phyloP scores from a whole-genome alignment of 2,113 vertebrate species.

The Odocoileus hemionus region DNA sequence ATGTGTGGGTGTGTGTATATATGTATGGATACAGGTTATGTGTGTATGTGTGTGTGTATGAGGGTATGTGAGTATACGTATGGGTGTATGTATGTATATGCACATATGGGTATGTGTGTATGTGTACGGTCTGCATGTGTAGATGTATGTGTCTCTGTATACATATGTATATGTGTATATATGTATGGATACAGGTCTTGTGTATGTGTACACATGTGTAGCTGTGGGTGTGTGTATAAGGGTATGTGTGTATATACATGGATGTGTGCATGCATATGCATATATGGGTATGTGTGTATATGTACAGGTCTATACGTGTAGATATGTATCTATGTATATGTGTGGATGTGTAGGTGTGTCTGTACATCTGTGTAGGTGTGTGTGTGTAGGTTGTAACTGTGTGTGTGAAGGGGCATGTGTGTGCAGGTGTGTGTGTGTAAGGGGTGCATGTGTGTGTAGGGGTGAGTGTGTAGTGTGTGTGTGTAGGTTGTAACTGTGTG shows the following conservation, averaged over 20 bases:
- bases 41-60: too few relatives aligned
- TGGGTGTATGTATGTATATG: too few relatives aligned
- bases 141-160: not conserved
- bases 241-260: not conserved
- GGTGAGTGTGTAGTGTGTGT: too few relatives aligned
- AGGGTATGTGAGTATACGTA: too few relatives aligned
- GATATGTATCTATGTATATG: not conserved
- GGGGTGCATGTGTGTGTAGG: too few relatives aligned
- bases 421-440: not conserved
- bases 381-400: not conserved
- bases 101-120: not conserved
- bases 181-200: not conserved
- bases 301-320: fast-evolving
- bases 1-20: too few relatives aligned
- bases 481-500: too few relatives aligned
- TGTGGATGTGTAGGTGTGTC: fast-evolving
- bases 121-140: not conserved
- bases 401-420: too few relatives aligned
- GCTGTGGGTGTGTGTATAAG: not conserved
- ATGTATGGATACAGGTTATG: too few relatives aligned
- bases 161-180: not conserved
- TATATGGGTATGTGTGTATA: fast-evolving
- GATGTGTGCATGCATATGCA: fast-evolving
- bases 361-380: not conserved
- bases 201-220: not conserved